A percentile compares a stretch with the other conserved stretches of the same genome.
Conservation (phyloP, 2,888 invertebrate genomes). For the Sinhomidia bicolor region DNA sequence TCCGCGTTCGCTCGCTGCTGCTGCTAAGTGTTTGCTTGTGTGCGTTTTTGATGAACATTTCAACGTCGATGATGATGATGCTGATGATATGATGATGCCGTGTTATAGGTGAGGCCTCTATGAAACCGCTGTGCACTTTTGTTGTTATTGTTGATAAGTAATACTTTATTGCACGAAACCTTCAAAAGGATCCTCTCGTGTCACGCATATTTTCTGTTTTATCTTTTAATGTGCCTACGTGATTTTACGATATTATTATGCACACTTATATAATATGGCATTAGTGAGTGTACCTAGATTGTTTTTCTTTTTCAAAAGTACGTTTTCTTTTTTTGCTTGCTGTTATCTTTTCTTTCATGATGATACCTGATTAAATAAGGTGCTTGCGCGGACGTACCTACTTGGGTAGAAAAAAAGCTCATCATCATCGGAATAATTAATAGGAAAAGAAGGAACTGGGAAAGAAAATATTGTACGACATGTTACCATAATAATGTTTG, state of each 20-base stretch:
- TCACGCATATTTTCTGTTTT: constrained; percentile 53
- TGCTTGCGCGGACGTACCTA: neutral
- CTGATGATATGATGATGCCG: neutral
- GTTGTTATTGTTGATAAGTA: neutral
- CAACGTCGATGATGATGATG: neutral
- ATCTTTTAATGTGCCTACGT: neutral
- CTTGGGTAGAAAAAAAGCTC: neutral
- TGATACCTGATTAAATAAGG: constrained; percentile 23
- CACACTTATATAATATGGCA: neutral
- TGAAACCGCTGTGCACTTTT: neutral
- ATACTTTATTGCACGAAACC: constrained; percentile 51
- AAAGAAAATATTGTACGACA: too few species aligned
- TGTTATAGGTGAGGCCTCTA: neutral
- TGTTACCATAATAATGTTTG: too few species aligned
- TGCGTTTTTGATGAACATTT: neutral
- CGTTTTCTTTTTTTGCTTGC: neutral
- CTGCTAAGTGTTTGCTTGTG: neutral
- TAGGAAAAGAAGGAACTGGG: constrained; percentile 2
- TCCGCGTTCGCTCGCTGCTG: too few species aligned
- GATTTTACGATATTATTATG: neutral
- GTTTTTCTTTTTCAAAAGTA: neutral
- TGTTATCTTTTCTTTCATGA: neutral
- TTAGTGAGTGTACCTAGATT: too few species aligned
- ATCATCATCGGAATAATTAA: constrained; percentile 38
- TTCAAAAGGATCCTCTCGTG: constrained; percentile 41